A percentile compares a stretch with the other conserved stretches of the same genome.
These are phyloP conservation scores for Drosophila kanekoi DNA, from an alignment of 2,888 invertebrate species.

Conservation along the genomic window DNA sequence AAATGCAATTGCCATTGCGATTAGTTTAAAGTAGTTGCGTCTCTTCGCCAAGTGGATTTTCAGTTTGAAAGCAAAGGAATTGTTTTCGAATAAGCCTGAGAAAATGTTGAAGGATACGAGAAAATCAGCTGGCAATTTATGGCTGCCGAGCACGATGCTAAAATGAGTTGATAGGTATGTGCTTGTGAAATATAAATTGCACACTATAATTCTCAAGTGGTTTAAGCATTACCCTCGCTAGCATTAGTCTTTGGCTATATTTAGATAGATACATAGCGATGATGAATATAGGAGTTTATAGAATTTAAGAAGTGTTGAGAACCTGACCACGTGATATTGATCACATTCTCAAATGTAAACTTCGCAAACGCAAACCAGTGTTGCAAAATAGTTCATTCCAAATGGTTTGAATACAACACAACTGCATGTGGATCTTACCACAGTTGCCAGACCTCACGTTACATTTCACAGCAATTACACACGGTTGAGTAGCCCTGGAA, in stretches of 20 bases:
- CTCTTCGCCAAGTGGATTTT: constrained; percentile 32
- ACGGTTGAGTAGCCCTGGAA: too few species aligned
- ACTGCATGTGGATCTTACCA: too few species aligned
- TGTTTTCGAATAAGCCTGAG: constrained; percentile 27
- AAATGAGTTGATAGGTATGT: background rate
- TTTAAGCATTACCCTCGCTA: background rate
- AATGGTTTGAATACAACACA: too few species aligned
- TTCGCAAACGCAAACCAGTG: too few species aligned
- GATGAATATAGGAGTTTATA: too few species aligned
- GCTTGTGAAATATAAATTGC: background rate
- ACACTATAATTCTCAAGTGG: background rate
- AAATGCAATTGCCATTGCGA: constrained; percentile 33
- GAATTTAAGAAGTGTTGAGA: too few species aligned
- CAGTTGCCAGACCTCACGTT: too few species aligned
- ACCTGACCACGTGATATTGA: too few species aligned
- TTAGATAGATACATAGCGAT: background rate
- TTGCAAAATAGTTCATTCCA: too few species aligned
- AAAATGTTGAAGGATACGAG: constrained; percentile 3
- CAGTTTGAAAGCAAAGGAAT: constrained; percentile 10
- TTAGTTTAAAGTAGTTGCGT: constrained; percentile 40
- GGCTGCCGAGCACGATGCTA: constrained; percentile 5
- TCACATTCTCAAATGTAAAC: too few species aligned
- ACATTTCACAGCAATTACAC: too few species aligned
- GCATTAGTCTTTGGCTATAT: background rate
- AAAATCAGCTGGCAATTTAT: background rate